phyloP scores from a whole-genome alignment of 2,113 vertebrate genomes.

The Sminthopsis crassicaudata region DNA sequence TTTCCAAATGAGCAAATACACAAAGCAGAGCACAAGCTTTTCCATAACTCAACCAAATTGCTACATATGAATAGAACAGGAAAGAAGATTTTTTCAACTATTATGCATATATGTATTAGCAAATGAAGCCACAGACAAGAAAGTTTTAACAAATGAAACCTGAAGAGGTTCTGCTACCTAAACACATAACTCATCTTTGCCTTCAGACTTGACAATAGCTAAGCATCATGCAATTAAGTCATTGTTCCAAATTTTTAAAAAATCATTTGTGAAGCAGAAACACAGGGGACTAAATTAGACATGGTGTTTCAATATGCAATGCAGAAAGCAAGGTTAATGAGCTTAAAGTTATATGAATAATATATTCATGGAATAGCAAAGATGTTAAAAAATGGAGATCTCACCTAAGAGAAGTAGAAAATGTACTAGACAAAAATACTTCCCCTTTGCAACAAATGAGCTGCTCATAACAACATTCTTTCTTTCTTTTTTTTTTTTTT shows the following conservation, averaged over 20 bases:
- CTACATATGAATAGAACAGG: constrained; percentile 71
- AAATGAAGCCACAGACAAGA: constrained; percentile 65
- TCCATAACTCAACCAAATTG: constrained; percentile 83
- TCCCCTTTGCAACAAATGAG: constrained; percentile 15
- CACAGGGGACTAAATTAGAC: constrained; percentile 79
- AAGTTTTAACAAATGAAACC: constrained; percentile 76
- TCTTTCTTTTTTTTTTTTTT: constrained; percentile 35
- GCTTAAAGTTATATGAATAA: constrained; percentile 76
- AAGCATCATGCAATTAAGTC: constrained; percentile 81
- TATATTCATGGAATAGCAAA: constrained; percentile 59
- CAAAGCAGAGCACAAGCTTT: constrained; percentile 75
- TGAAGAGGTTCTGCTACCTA: constrained; percentile 56
- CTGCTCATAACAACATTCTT: constrained; percentile 30
- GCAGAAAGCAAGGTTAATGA: constrained; percentile 76
- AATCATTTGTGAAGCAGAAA: constrained; percentile 69
- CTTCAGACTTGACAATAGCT: constrained; percentile 68
- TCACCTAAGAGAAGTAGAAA: constrained; percentile 66
- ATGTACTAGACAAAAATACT: constrained; percentile 45
- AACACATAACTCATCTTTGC: constrained; percentile 63
- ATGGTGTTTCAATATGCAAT: constrained; percentile 67
- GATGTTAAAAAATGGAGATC: constrained; percentile 63
- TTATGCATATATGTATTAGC: constrained; percentile 67
- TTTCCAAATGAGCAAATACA: constrained; percentile 84
- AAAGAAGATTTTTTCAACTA: constrained; percentile 40
- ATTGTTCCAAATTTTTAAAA: constrained; percentile 63